Evolutionary conservation across 2,888 invertebrate genomes (phyloP), one percentile per base, ranked within the genome.

Genomic region (Tinea trinotella): DNA sequence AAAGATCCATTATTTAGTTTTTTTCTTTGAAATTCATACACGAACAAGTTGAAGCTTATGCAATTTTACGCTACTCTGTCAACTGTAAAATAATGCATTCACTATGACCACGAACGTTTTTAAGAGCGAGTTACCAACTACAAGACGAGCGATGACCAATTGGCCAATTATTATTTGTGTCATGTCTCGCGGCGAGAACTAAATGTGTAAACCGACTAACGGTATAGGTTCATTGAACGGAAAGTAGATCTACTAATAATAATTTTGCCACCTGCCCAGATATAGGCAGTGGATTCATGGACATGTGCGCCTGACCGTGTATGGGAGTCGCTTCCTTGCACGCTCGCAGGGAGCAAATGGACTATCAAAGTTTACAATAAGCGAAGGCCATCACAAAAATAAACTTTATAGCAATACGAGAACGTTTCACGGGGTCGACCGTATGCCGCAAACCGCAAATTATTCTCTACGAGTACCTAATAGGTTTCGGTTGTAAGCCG

Each of bases 141-240:
- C 46, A 19, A 50, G 59, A 60, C 62, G 60, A 61, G 59, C 61
- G 67, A 63, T 61, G 65, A 67, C 66, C 67, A 70, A 73, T 73
- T 70, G 69, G 68, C 66, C 68, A 71, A 78, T 82, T 82, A 72
- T 77, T 80, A 83, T 82, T 83, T 70, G 71, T 80, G 82, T 75
- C 83, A 79, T 78, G 80, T 75, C 71, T 65, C 59, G 63, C 62
- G 69, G 74, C 71, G 74, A 78, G 76, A 80, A 64, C 77, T 77
- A 74, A 76, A 78, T 77, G 77, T 76, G 79, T 81, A 72, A 76
- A 78, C 65, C 68, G 66, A 65, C 64, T 83, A 84, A 84, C 84
- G 83, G 84, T 79, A 71, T 69, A 74, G 64, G 83, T 82, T 84
- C 83, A 81, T 67, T 70, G 83, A 76, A 81, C 84, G 67, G 76